Conservation (phyloP, 2,888 invertebrate species). For the Lasioglossum pauxillum region DNA sequence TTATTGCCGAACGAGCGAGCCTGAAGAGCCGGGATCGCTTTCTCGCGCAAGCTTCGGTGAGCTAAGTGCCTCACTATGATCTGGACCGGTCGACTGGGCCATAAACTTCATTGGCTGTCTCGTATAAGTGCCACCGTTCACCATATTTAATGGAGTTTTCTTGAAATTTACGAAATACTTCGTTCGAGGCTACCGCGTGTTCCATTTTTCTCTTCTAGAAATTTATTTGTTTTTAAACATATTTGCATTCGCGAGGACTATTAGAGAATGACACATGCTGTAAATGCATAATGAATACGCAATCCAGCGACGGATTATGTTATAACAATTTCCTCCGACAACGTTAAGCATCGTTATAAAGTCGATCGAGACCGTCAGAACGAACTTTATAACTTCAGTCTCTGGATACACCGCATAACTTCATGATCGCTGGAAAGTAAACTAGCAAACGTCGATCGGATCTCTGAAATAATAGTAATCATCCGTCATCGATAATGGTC, state of each 20-base stretch:
- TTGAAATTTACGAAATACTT: background rate
- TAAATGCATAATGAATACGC: background rate
- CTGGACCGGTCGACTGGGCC: slow-evolving; percentile 6
- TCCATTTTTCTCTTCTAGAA: background rate
- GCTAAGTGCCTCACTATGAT: slow-evolving; percentile 50
- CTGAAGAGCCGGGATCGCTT: slow-evolving; percentile 65
- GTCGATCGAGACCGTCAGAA: background rate
- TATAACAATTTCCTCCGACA: background rate
- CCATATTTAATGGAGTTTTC: background rate
- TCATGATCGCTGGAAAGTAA: slow-evolving; percentile 3
- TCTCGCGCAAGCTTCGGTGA: slow-evolving; percentile 58
- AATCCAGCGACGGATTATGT: background rate
- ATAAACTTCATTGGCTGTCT: background rate
- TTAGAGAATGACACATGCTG: background rate
- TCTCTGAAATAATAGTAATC: slow-evolving; percentile 21
- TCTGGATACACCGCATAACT: background rate
- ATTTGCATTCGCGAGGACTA: background rate
- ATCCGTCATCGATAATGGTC: slow-evolving; percentile 6
- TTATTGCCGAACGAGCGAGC: slow-evolving; percentile 65
- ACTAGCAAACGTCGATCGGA: slow-evolving; percentile 15
- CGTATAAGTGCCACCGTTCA: background rate
- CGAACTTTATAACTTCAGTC: background rate
- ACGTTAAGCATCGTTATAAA: background rate
- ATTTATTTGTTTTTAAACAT: background rate
- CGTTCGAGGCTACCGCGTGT: background rate